Evolutionary conservation across 2,113 vertebrate species (phyloP).

Genomic region (Hippopotamus amphibius): DNA sequence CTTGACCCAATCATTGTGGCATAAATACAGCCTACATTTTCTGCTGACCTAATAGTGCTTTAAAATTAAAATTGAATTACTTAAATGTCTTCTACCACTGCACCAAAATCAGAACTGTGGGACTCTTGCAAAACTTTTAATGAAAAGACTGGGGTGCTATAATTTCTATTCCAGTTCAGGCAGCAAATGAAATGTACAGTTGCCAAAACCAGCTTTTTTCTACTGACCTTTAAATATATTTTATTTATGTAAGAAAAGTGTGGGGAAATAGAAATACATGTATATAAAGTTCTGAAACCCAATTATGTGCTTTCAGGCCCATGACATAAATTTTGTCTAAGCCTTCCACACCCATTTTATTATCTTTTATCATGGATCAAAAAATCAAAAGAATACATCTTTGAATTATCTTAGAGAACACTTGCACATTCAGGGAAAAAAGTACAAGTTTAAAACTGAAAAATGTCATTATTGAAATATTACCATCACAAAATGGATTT

Average conservation of each 20-base stretch:
- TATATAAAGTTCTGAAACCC: neutral
- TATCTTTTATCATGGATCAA: neutral
- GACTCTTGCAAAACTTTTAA: conserved; percentile 55
- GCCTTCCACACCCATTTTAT: neutral
- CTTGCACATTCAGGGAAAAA: neutral
- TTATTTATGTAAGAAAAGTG: conserved; percentile 48
- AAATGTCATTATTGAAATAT: conserved; percentile 58
- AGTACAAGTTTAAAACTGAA: conserved; percentile 9
- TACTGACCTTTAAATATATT: conserved; percentile 68
- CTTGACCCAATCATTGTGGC: conserved; percentile 8
- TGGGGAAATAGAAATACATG: neutral
- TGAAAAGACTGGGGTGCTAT: conserved; percentile 30
- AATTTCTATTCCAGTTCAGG: conserved; percentile 62
- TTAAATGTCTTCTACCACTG: conserved; percentile 55
- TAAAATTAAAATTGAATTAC: conserved; percentile 60
- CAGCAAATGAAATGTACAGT: neutral
- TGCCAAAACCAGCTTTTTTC: conserved; percentile 46
- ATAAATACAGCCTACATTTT: conserved; percentile 50
- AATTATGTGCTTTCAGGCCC: neutral
- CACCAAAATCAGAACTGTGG: conserved; percentile 52
- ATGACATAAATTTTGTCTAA: neutral
- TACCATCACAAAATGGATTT: conserved; percentile 55
- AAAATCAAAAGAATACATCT: neutral
- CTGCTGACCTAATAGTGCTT: conserved; percentile 60
- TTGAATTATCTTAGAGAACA: neutral